These are phyloP conservation scores for Trichomycterus rosablanca DNA, from an alignment of 2,113 vertebrate genomes.

Conservation along the genomic window DNA sequence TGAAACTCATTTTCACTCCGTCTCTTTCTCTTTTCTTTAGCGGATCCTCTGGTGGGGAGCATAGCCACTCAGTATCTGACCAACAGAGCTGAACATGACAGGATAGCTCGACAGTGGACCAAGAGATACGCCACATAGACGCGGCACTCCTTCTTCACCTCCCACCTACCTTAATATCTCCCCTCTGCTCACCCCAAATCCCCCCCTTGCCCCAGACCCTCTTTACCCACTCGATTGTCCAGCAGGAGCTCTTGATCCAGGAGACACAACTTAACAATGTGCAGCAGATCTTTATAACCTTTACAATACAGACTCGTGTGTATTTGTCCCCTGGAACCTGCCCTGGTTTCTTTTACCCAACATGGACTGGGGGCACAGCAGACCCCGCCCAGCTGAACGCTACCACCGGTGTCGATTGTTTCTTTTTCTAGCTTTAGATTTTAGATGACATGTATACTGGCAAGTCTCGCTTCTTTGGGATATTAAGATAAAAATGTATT, in stretches of 20 bases:
- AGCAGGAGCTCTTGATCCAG: constrained; percentile 75
- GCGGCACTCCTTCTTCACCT: constrained; percentile 44
- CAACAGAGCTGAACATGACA: constrained; percentile 94
- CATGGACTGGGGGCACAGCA: constrained; percentile 77
- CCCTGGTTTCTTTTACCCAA: constrained; percentile 84
- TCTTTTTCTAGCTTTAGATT: neutral
- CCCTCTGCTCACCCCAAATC: neutral
- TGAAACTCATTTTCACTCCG: no score
- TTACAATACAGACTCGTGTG: constrained; percentile 94
- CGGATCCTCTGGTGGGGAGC: constrained; percentile 90
- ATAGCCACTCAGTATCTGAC: constrained; percentile 95
- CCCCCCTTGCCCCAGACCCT: neutral
- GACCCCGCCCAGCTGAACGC: constrained; percentile 74
- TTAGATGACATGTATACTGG: no score
- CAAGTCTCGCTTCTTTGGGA: no score
- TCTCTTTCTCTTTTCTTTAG: constrained; percentile 50
- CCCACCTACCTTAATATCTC: constrained; percentile 33
- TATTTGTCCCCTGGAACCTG: constrained; percentile 89
- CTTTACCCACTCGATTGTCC: constrained; percentile 43
- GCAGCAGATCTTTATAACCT: constrained; percentile 92
- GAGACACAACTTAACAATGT: constrained; percentile 77
- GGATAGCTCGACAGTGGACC: constrained; percentile 95
- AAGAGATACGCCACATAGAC: constrained; percentile 92
- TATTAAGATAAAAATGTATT: constrained; percentile 94
- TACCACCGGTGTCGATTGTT: constrained; percentile 76